phyloP scores from a whole-genome alignment of 2,113 vertebrate species.

The Riparia riparia region DNA sequence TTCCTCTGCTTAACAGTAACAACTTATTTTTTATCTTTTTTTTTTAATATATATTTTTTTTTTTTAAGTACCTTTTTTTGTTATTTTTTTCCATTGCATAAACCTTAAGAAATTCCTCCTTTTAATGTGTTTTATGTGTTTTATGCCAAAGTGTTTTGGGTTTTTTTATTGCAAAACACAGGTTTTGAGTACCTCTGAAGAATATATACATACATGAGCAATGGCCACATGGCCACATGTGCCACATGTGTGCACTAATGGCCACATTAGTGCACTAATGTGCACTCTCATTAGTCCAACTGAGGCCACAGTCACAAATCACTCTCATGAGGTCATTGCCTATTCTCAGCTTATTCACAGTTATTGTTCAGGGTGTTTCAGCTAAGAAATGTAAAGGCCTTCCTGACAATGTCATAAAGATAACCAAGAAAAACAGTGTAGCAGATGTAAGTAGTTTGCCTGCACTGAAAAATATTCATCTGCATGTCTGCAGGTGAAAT shows the following conservation, averaged over 20 bases:
- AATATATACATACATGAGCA: background rate
- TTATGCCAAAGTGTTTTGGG: background rate
- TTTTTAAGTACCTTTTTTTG: background rate
- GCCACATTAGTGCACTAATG: no score
- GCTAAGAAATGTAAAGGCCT: background rate
- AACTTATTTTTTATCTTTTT: background rate
- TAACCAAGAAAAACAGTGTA: background rate
- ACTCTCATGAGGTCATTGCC: background rate
- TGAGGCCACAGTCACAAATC: background rate
- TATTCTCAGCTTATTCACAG: background rate
- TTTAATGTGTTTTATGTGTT: background rate
- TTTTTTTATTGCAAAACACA: background rate
- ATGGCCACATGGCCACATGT: background rate
- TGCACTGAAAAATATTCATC: background rate
- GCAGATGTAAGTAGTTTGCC: background rate
- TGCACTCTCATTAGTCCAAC: background rate
- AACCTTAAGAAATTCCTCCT: background rate
- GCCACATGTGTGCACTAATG: no score
- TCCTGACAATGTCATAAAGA: background rate
- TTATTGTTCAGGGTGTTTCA: background rate
- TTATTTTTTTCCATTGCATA: background rate
- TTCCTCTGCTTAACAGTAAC: background rate
- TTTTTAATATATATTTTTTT: background rate
- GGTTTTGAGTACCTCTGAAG: background rate
- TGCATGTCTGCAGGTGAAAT: constrained; percentile 10